Evolutionary conservation across 1,140 invertebrate genomes (phyloP), one percentile per base, ranked within the genome.

Genomic region (Cecropterus lyciades): DNA sequence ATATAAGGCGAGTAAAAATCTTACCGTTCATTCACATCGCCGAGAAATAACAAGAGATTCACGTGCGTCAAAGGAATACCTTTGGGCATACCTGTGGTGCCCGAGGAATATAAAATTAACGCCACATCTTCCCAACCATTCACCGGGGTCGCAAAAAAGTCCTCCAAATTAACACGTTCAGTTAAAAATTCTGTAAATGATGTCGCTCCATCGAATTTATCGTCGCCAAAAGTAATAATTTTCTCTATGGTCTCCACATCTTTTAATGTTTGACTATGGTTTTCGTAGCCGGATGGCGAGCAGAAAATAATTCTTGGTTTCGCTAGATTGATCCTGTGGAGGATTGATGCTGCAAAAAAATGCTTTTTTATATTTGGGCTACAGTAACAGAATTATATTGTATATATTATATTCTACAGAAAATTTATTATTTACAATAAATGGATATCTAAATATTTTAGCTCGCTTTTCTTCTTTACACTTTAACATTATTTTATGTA

Each of bases 61-160:
- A 65, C 4, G 40, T 77, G 74, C 5, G 74, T 77, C 0, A 67
- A 17, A 6, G 62, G 65, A 9, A 68, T 45, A 0, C 66, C 71
- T 42, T 77, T 77, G 1, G 75, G 72, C 11, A 64, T 40, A 9
- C 75, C 75, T 8, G 72, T 93, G 1, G 75, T 71, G 10, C 79
- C 82, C 0, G 94, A 95, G 13, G 93, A 93, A 65, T 95, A 94
- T 33, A 95, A 82, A 0, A 95, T 78, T 71, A 93, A 93, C 7
- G 94, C 94, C 62, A 93, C 92, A n/a, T 76, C 74, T 5, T 59
- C 10, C 68, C 63, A 70, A 4, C 74, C 74, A 1, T 70, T 55
- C 0, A 76, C 71, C 10, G 70, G 62, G 0, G 53, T 56, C 9
- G 71, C 40, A 5, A 20, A 5, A 13, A 76, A 76, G 3, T 76